Percentiles rank a stretch among this genome's conserved stretches.
phyloP scores from a whole-genome alignment of 2,888 invertebrate genomes.

The Thumatha senex region DNA sequence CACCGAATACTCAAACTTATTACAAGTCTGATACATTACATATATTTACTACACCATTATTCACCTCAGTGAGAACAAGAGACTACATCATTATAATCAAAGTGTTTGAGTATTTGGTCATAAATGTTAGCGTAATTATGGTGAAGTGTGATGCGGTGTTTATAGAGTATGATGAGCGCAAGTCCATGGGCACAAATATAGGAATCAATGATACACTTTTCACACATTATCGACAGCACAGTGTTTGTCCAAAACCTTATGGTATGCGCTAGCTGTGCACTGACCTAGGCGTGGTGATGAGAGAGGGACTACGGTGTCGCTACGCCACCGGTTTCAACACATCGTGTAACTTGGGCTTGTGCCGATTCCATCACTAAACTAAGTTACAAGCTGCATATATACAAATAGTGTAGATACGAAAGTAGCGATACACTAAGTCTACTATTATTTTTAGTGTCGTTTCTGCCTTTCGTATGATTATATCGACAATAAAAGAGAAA shows the following conservation, averaged over 20 bases:
- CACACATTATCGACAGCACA: slow-evolving; percentile 4
- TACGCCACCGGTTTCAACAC: slow-evolving; percentile 39
- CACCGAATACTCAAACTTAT: no score
- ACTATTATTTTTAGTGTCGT: not conserved
- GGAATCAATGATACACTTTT: slow-evolving; percentile 2
- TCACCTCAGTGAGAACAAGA: no score
- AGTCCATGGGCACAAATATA: slow-evolving; percentile 17
- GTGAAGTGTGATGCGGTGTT: slow-evolving; percentile 30
- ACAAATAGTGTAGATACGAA: not conserved
- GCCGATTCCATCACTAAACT: slow-evolving; percentile 47
- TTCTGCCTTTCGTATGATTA: not conserved
- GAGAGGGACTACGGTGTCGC: slow-evolving; percentile 36
- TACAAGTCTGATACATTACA: no score
- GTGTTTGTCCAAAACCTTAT: slow-evolving; percentile 16
- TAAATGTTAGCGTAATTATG: slow-evolving; percentile 24
- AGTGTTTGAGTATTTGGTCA: not conserved
- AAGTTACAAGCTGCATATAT: slow-evolving; percentile 11
- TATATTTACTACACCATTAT: no score
- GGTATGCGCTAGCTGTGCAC: slow-evolving; percentile 57
- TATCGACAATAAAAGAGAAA: not conserved
- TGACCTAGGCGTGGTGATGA: slow-evolving; percentile 57
- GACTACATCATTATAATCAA: no score
- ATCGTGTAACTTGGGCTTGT: slow-evolving; percentile 31
- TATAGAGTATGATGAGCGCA: slow-evolving; percentile 14
- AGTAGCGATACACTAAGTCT: no score